Percentiles rank a stretch among this genome's conserved stretches.
These are phyloP conservation scores for Brachirus orientalis DNA, from an alignment of 2,113 vertebrate species.

Conservation along the genomic window DNA sequence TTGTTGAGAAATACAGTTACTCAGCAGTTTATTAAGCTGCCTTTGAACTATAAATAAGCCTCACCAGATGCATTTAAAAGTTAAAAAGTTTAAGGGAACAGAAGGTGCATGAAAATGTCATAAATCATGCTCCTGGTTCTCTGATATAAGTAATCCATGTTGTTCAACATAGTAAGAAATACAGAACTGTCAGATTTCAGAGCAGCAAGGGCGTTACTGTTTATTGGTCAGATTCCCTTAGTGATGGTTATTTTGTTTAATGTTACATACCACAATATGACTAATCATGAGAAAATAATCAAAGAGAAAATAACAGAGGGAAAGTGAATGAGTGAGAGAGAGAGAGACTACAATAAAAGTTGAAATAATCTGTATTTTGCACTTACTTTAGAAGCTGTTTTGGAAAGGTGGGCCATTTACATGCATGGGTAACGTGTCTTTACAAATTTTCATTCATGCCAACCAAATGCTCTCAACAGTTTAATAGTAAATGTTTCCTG, in stretches of 20 bases:
- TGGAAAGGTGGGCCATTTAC: background rate
- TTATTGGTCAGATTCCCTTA: too few relatives aligned
- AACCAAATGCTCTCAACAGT: background rate
- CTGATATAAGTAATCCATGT: background rate
- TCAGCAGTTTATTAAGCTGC: background rate
- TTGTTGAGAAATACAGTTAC: conserved; percentile 1
- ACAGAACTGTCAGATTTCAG: background rate
- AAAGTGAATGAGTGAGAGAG: conserved; percentile 22
- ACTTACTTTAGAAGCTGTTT: conserved; percentile 4
- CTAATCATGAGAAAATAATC: too few relatives aligned
- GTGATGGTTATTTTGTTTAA: conserved; percentile 12
- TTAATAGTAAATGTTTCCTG: background rate
- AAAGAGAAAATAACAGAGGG: conserved; percentile 7
- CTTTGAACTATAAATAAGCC: background rate
- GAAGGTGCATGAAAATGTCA: background rate
- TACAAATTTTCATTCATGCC: conserved; percentile 14
- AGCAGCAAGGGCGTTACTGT: conserved; percentile 17
- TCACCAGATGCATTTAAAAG: background rate
- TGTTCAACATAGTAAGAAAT: conserved; percentile 1
- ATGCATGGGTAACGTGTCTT: background rate
- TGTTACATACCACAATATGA: conserved; percentile 1
- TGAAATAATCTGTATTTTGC: conserved; percentile 1
- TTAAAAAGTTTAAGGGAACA: background rate
- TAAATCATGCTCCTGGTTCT: background rate
- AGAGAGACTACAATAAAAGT: conserved; percentile 2